Evolutionary conservation across 2,113 vertebrate genomes (phyloP).

Genomic region (Pomatorhinus ruficollis): DNA sequence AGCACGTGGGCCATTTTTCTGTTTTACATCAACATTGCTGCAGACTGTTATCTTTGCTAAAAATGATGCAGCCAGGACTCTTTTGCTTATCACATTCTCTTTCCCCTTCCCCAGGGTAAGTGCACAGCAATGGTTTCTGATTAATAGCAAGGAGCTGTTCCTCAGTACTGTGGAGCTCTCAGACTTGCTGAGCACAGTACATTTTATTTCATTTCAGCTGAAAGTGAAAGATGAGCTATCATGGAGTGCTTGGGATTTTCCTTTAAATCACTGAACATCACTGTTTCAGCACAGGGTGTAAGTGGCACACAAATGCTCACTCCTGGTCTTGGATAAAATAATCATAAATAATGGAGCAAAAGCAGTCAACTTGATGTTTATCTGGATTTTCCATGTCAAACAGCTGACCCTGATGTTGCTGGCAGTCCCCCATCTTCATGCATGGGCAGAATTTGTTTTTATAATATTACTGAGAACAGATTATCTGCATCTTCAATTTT

Average conservation of each 20-base stretch:
- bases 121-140: slow-evolving; percentile 2
- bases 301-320: background rate
- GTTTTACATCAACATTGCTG: background rate
- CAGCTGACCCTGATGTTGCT: background rate
- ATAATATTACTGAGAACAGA: background rate
- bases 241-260: background rate
- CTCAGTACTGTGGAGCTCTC: background rate
- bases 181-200: slow-evolving; percentile 10
- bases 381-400: background rate
- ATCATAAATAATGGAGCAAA: background rate
- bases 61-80: background rate
- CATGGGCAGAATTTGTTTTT: background rate
- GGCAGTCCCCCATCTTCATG: background rate
- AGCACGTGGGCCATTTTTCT: background rate
- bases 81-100: background rate
- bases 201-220: slow-evolving; percentile 15
- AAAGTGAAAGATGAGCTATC: background rate
- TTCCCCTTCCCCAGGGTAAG: background rate
- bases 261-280: background rate
- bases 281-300: background rate
- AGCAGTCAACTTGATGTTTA: background rate
- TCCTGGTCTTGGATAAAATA: background rate
- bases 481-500: background rate
- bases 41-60: background rate
- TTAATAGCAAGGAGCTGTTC: background rate